Evolutionary conservation across 2,888 invertebrate genomes (phyloP), one percentile per base, ranked within the genome.

Genomic region (Rhodophaea formosa): DNA sequence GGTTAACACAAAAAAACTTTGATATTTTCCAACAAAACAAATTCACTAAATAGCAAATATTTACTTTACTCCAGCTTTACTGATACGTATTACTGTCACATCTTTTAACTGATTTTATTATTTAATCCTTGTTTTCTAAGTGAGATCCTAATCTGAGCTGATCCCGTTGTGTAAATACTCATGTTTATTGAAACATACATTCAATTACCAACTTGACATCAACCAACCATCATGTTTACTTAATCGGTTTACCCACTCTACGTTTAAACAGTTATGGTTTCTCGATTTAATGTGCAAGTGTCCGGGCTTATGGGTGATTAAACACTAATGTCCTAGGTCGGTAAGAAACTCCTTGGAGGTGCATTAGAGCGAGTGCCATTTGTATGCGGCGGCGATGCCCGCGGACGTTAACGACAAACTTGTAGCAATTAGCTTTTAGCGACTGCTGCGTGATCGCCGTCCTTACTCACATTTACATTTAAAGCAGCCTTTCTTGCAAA

Each of bases 351-450:
- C 71, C 69, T 70, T 59, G 63, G 66, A 51, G 66, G 62, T 66
- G 68, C 65, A 52, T 75, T 72, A 72, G 69, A 72, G 71, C 72
- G 76, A 68, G 66, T 62, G 62, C 79, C 76, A 86, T 85, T 87
- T 82, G 84, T 85, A 86, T 84, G 81, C 85, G 63, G 66, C 72
- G 74, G 75, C 70, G 77, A 81, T 79, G 75, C 72, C 62, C 70
- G 62, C 59, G 64, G 75, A 80, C 78, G 70, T 82, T 82, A 79
- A 86, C 79, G 79, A 76, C 75, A 66, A 72, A 72, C 74, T 67
- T 65, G 64, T 67, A 71, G 69, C 79, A 73, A 80, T 81, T 77
- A 79, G 75, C 75, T 76, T 68, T 74, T 71, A 69, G 74, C 69
- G 60, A 66, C 61, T 63, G 62, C 66, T 58, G 60, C 62, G 60